phyloP scores from a whole-genome alignment of 2,113 vertebrate genomes.

The Astur gentilis region DNA sequence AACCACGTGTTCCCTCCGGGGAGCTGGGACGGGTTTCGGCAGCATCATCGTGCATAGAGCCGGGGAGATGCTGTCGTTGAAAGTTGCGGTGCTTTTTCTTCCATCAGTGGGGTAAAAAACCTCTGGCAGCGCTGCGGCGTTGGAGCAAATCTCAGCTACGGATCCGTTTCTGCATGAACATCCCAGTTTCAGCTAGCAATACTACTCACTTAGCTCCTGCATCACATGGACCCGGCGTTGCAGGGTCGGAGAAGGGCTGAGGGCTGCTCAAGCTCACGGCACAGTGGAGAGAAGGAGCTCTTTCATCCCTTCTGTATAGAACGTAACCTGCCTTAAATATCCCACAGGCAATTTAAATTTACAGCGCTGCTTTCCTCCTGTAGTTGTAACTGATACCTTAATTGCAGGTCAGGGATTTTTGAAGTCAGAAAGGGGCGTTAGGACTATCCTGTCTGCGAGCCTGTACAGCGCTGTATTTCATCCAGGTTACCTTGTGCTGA shows the following conservation, averaged over 20 bases:
- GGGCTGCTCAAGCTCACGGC: background rate
- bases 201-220: background rate
- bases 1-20: background rate
- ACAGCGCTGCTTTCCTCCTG: background rate
- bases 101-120: background rate
- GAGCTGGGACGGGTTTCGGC: background rate
- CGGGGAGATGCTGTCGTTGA: background rate
- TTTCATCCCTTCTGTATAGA: background rate
- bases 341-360: background rate
- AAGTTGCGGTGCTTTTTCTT: background rate
- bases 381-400: background rate
- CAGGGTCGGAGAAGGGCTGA: fast-evolving
- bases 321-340: background rate
- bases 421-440: background rate
- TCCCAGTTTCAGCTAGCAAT: background rate
- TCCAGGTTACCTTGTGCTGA: fast-evolving
- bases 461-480: background rate
- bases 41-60: background rate
- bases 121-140: background rate
- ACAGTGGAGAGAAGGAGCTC: background rate
- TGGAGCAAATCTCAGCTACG: background rate
- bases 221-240: background rate
- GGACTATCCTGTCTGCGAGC: background rate
- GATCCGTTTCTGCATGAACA: background rate
- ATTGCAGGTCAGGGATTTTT: background rate